Percentiles rank a stretch among this genome's conserved stretches.
These are phyloP conservation scores for Penaeus indicus DNA, from an alignment of 1,140 invertebrate genomes.

Conservation along the genomic window DNA sequence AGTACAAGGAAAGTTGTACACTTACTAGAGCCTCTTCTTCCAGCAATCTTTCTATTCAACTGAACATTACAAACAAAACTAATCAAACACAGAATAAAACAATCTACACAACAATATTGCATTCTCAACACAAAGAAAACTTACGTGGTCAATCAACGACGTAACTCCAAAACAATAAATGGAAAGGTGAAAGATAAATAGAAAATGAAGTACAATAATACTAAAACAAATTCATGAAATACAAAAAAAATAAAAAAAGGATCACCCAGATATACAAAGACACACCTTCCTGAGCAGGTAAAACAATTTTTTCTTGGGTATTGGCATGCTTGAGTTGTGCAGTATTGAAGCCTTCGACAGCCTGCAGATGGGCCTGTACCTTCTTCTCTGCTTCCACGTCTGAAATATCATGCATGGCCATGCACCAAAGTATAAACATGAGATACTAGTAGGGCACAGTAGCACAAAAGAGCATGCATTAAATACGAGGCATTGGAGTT, in stretches of 20 bases:
- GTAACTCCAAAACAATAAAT: no score
- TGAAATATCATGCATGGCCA: constrained; percentile 62
- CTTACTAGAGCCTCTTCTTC: not conserved
- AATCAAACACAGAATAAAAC: no score
- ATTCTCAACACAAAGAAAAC: no score
- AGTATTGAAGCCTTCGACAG: constrained; percentile 83
- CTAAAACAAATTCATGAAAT: not conserved
- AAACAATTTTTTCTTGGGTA: constrained; percentile 92
- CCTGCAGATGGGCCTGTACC: constrained; percentile 54
- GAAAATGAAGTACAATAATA: no score
- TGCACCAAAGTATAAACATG: constrained; percentile 40
- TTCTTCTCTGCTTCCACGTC: constrained; percentile 65
- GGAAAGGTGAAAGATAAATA: no score
- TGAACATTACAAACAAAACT: no score
- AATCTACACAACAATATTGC: no score
- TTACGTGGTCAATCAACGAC: no score
- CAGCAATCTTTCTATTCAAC: no score
- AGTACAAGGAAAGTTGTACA: not conserved
- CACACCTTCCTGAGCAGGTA: constrained; percentile 94
- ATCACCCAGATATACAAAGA: constrained; percentile 49
- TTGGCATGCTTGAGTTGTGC: constrained; percentile 90
- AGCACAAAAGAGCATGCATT: not conserved
- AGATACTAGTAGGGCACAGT: constrained; percentile 6
- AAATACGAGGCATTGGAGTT: not conserved
- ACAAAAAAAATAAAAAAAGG: constrained; percentile 20